A percentile compares a stretch with the other conserved stretches of the same genome.
phyloP scores from a whole-genome alignment of 2,113 vertebrate genomes.

The Limnothrissa miodon region DNA sequence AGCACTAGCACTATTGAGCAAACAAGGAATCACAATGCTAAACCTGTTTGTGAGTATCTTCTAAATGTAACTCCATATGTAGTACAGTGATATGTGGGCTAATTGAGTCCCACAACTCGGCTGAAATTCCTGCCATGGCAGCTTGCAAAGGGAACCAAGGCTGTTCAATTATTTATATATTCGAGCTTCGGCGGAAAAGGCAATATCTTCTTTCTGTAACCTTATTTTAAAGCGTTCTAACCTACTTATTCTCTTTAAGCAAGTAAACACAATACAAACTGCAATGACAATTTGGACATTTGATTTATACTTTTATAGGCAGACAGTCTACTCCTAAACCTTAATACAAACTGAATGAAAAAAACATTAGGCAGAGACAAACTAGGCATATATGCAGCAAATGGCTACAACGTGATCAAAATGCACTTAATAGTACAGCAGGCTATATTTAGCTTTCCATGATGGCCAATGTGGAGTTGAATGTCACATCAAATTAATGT shows the following conservation, averaged over 20 bases:
- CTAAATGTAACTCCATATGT: neutral
- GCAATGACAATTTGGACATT: neutral
- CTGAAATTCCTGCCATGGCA: neutral
- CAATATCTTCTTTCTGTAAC: neutral
- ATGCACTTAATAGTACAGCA: conserved; percentile 43
- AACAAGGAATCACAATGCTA: neutral
- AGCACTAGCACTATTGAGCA: neutral
- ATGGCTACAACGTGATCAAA: neutral
- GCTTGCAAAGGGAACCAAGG: neutral
- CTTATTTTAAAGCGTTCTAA: neutral
- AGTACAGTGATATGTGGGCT: neutral
- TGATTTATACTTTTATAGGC: neutral
- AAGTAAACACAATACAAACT: neutral
- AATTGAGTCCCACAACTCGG: neutral
- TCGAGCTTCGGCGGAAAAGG: neutral
- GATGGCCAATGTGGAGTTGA: conserved; percentile 48
- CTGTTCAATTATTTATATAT: neutral
- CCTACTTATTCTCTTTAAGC: neutral
- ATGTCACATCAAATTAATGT: conserved; percentile 57
- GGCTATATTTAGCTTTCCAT: conserved; percentile 57
- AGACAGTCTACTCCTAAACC: neutral
- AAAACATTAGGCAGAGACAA: neutral
- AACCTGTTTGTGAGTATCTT: neutral
- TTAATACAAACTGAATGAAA: neutral
- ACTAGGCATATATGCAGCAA: neutral